phyloP scores from a whole-genome alignment of 2,797 vertebrate species.

The Craterocephalus amniculus region DNA sequence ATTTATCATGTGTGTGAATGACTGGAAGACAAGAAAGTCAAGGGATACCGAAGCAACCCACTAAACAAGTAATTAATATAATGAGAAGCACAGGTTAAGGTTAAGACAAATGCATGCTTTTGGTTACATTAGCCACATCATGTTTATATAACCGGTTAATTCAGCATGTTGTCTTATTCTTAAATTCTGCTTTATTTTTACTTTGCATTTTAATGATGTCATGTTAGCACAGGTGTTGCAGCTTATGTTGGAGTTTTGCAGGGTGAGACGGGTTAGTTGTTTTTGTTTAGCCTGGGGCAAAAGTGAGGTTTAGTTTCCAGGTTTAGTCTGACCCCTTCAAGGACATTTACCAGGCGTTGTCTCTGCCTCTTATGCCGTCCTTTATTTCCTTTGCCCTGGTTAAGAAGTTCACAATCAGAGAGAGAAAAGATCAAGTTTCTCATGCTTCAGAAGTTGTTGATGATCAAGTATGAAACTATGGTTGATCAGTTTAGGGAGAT shows the following conservation, averaged over 20 bases:
- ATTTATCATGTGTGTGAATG: conserved; percentile 16
- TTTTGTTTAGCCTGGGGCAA: conserved; percentile 31
- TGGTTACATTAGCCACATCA: conserved; percentile 22
- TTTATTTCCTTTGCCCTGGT: conserved; percentile 87
- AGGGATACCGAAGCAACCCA: conserved; percentile 40
- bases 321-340: conserved; percentile 55
- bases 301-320: conserved; percentile 12
- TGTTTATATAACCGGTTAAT: conserved; percentile 2
- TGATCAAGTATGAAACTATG: conserved; percentile 40
- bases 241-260: conserved; percentile 22
- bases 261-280: conserved; percentile 46
- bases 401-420: conserved; percentile 76
- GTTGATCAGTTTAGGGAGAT: conserved; percentile 37
- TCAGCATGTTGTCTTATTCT: conserved; percentile 28
- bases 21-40: conserved; percentile 22
- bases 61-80: conserved; percentile 23
- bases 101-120: conserved; percentile 59
- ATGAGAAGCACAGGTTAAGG: conserved; percentile 28
- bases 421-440: conserved; percentile 57
- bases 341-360: conserved; percentile 84
- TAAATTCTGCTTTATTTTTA: conserved; percentile 9
- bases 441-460: conserved; percentile 51
- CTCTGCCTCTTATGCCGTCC: conserved; percentile 86
- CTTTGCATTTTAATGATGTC: conserved; percentile 9
- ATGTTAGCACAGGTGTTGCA: conserved; percentile 27